phyloP scores from a whole-genome alignment of 2,888 invertebrate genomes.

The Drosophila borborema region DNA sequence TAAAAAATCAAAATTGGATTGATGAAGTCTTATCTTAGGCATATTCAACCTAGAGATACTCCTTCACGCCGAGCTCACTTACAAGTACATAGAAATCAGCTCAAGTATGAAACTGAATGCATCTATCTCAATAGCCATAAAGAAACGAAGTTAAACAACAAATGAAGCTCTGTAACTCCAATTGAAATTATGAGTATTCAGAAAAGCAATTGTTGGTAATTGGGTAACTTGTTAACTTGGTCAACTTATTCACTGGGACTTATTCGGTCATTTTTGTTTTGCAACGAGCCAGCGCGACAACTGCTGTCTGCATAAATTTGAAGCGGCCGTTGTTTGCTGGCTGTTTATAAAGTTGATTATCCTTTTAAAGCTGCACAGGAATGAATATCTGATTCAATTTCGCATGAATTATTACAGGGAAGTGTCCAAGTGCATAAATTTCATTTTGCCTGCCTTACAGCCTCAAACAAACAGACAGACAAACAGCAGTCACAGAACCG shows the following conservation, averaged over 20 bases:
- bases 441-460: slow-evolving; percentile 65
- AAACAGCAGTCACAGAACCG: slow-evolving; percentile 17
- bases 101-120: neutral
- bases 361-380: slow-evolving; percentile 73
- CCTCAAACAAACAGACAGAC: slow-evolving; percentile 46
- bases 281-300: slow-evolving; percentile 25
- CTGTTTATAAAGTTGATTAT: slow-evolving; percentile 76
- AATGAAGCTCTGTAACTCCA: neutral
- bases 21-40: neutral
- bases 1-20: neutral
- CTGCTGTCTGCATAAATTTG: slow-evolving; percentile 66
- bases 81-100: neutral
- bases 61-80: neutral
- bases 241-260: slow-evolving; percentile 26
- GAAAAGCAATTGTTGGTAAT: slow-evolving; percentile 19
- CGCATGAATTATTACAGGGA: slow-evolving; percentile 77
- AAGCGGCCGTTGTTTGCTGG: slow-evolving; percentile 28
- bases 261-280: slow-evolving; percentile 53
- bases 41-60: neutral
- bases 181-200: slow-evolving; percentile 1
- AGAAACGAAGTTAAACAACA: neutral
- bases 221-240: slow-evolving; percentile 24
- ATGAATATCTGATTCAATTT: slow-evolving; percentile 82
- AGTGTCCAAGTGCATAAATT: slow-evolving; percentile 82
- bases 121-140: neutral